A percentile compares a stretch with the other conserved stretches of the same genome.
phyloP scores from a whole-genome alignment of 2,113 vertebrate genomes.

The Clupea harengus region DNA sequence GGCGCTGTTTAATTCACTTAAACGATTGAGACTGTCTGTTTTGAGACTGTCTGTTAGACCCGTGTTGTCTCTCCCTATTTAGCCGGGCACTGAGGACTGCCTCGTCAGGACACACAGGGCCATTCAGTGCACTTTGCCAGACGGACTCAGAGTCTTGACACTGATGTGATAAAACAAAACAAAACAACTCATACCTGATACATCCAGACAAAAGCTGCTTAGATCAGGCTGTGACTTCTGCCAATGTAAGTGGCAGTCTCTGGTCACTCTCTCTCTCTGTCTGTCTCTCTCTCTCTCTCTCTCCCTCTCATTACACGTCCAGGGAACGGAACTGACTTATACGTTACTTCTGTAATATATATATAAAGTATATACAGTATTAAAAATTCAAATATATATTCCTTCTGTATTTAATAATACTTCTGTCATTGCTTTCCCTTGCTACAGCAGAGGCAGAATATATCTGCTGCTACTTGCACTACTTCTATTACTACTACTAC shows the following conservation, averaged over 20 bases:
- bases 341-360: too few species aligned
- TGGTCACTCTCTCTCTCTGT: background rate
- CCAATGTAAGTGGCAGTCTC: background rate
- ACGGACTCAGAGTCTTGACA: background rate
- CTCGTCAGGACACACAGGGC: background rate
- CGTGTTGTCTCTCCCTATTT: background rate
- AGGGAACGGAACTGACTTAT: too few species aligned
- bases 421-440: too few species aligned
- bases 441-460: too few species aligned
- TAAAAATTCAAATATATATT: too few species aligned
- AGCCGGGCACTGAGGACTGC: background rate
- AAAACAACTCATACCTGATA: background rate
- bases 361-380: too few species aligned
- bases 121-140: background rate
- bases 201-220: background rate
- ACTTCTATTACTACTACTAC: too few species aligned
- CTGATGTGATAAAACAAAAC: background rate
- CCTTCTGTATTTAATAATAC: too few species aligned
- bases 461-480: too few species aligned
- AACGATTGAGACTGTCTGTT: constrained; percentile 29
- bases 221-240: background rate
- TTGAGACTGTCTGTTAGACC: background rate
- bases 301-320: too few species aligned
- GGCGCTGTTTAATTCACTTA: constrained; percentile 49
- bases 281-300: background rate